Base-by-base conservation (phyloP, 2,888 invertebrate genomes). In the Gerosis bhagava region DNA sequence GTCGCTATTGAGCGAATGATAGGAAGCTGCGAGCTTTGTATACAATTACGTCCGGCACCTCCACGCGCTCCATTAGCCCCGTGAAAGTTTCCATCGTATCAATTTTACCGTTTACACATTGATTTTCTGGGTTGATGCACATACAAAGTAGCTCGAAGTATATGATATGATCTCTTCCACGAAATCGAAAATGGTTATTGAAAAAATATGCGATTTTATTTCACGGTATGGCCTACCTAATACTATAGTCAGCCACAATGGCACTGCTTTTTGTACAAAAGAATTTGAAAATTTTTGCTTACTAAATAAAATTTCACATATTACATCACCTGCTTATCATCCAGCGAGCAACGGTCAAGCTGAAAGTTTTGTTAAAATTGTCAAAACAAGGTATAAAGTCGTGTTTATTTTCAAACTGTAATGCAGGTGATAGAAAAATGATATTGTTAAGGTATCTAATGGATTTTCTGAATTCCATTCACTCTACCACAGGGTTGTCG, bases 61-160 rank as follows among this genome's bases (percentile, higher is more conserved):
- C 31, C 51, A 2, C 49, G 35, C 36, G 46, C 49, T 5, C 49
- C 49, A 1, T 34, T 43, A 6, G 19, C 47, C 3, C 41, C 44
- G 5, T 51, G 49, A 49, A 13, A 32, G 2, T 24, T 16, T 22
- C 16, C 22, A 32, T 17, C 11, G 13, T 42, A 19, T 19, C 19
- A 3, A 5, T 19, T 19, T 19, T 19, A 19, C 6, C 19, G 6
- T 6, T 5, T 19, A 12, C 51, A 51, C 22, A 21, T 51, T 22
- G 51, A 51, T 40, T 51, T 44, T 15, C 24, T 51, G 7, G 51
- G 47, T 49, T 1, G 48, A 48, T 10, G 19, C 19, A 6, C 19
- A 19, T 19, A 19, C 4, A 5, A 19, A 19, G 6, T 19, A 6
- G 19, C 3, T 15, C 8, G 29, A 29, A 3, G 15, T 29, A 5